Conservation (phyloP, 1,140 invertebrate species). For the Macrostomum lignano region DNA sequence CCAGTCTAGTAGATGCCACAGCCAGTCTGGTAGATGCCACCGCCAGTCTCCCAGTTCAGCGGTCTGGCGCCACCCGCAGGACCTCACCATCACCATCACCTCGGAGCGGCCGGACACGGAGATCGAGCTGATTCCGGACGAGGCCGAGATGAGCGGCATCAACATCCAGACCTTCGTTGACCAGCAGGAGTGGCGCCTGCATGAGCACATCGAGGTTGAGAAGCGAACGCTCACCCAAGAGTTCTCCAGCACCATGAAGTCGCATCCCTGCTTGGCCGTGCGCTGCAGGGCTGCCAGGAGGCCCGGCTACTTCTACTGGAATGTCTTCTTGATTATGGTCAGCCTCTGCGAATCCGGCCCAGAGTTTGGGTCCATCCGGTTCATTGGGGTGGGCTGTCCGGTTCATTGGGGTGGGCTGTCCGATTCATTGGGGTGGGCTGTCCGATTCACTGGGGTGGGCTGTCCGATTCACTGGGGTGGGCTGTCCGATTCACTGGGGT, state of each 20-base stretch:
- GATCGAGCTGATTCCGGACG: constrained; percentile 6
- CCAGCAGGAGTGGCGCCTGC: constrained; percentile 10
- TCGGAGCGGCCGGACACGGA: constrained; percentile 8
- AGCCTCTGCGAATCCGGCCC: not conserved
- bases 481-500: no score
- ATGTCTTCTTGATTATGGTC: constrained; percentile 12
- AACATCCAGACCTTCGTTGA: constrained; percentile 6
- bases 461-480: no score
- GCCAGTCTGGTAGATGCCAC: no score
- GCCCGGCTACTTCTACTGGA: constrained; percentile 13
- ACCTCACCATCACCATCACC: constrained; percentile 7
- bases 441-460: no score
- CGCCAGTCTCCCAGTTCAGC: constrained; percentile 1
- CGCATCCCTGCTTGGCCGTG: constrained; percentile 9
- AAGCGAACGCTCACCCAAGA: constrained; percentile 8
- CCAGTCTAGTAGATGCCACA: no score
- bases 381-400: no score
- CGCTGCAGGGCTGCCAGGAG: constrained; percentile 9
- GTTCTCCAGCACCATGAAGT: constrained; percentile 7
- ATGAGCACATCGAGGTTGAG: constrained; percentile 10
- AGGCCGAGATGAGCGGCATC: constrained; percentile 4
- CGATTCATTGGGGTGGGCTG: no score
- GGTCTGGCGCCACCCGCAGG: constrained; percentile 6
- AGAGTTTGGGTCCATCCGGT: no score
- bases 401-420: no score